phyloP scores from a whole-genome alignment of 2,888 invertebrate species.

The Schizotus pectinicornis region DNA sequence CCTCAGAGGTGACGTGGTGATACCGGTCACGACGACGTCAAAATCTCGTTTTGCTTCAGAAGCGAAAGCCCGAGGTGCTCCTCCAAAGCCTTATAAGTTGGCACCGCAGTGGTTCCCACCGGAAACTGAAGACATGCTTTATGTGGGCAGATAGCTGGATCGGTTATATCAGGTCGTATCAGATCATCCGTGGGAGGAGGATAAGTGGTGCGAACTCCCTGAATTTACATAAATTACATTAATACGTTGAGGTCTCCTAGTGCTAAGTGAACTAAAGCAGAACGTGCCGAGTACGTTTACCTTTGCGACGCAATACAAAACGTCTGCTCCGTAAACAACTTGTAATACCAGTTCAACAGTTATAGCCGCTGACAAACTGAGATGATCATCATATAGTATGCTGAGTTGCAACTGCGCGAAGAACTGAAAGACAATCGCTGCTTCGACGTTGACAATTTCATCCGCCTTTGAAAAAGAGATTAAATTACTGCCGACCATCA shows the following conservation, averaged over 20 bases:
- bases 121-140: conserved; percentile 28
- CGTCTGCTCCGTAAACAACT: conserved; percentile 24
- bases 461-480: neutral
- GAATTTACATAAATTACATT: conserved; percentile 31
- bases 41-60: conserved; percentile 23
- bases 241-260: conserved; percentile 21
- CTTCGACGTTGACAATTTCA: neutral
- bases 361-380: conserved; percentile 28
- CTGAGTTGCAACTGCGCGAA: conserved; percentile 6
- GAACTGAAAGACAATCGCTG: conserved; percentile 19
- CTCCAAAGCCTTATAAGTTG: conserved; percentile 22
- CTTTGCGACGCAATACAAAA: conserved; percentile 13
- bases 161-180: conserved; percentile 31
- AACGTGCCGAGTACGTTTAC: conserved; percentile 31
- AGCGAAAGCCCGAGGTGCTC: conserved; percentile 19
- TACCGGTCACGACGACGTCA: conserved; percentile 22
- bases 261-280: conserved; percentile 27
- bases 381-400: conserved; percentile 17
- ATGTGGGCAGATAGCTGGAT: conserved; percentile 28
- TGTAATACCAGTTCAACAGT: conserved; percentile 31
- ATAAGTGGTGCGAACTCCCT: conserved; percentile 30
- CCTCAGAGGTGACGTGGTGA: conserved; percentile 9
- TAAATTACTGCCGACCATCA: conserved; percentile 11
- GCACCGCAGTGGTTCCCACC: conserved; percentile 22
- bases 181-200: conserved; percentile 29